A percentile compares a stretch with the other conserved stretches of the same genome.
These are phyloP conservation scores for Polymixis lichenea DNA, from an alignment of 2,888 invertebrate genomes.

Conservation along the genomic window DNA sequence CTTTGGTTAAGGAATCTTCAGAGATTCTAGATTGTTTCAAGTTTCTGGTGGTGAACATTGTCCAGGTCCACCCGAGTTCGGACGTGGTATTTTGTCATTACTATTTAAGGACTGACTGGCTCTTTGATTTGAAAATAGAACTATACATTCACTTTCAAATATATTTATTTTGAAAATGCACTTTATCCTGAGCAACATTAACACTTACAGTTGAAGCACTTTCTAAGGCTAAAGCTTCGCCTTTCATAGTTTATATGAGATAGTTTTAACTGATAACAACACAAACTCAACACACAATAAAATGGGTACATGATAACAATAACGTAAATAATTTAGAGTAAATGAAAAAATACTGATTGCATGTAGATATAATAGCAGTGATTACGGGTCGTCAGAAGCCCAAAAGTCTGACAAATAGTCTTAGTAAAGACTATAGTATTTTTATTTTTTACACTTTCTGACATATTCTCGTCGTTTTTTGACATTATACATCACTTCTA, in stretches of 20 bases:
- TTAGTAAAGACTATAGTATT: too few relatives aligned
- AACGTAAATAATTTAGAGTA: background rate
- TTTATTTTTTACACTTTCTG: too few relatives aligned
- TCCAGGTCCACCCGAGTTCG: conserved; percentile 26
- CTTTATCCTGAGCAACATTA: background rate
- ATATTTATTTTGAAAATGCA: background rate
- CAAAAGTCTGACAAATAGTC: too few relatives aligned
- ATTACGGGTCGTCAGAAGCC: too few relatives aligned
- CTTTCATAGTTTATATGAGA: background rate
- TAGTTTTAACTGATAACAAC: background rate
- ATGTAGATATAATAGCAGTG: background rate
- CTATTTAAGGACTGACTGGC: background rate
- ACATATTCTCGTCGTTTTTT: too few relatives aligned
- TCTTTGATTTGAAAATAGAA: conserved; percentile 13
- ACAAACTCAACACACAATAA: background rate
- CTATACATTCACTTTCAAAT: background rate
- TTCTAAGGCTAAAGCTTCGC: background rate
- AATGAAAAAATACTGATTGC: background rate
- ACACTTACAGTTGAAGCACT: background rate
- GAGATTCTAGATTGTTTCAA: conserved; percentile 77
- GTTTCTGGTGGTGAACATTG: conserved; percentile 61
- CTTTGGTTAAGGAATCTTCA: conserved; percentile 79
- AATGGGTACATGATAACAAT: background rate
- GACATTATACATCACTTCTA: too few relatives aligned
- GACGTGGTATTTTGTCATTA: conserved; percentile 44